Conservation (phyloP, 2,888 invertebrate species). For the Trissonchulus latispiculum region DNA sequence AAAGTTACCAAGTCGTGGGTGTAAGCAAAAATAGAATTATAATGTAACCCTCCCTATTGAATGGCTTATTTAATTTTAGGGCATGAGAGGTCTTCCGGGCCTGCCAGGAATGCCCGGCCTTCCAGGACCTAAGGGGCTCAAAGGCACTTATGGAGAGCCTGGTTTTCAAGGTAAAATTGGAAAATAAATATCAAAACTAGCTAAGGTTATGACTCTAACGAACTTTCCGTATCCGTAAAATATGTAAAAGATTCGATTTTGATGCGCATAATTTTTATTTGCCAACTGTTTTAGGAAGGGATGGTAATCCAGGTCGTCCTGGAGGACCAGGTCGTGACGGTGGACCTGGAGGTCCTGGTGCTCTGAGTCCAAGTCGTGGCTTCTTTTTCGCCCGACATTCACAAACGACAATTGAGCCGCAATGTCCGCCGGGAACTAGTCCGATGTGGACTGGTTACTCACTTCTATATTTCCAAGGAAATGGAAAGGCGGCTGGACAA, state of each 20-base stretch:
- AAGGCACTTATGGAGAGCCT: conserved; percentile 7
- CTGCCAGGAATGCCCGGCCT: conserved; percentile 31
- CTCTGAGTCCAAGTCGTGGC: conserved; percentile 56
- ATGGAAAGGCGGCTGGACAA: conserved; percentile 79
- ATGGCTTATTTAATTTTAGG: too few relatives aligned
- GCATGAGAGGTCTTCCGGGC: conserved; percentile 22
- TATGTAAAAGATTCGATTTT: too few relatives aligned
- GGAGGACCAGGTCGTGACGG: conserved; percentile 38
- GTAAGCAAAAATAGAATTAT: too few relatives aligned
- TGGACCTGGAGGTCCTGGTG: conserved; percentile 30
- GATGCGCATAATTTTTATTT: too few relatives aligned
- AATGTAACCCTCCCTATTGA: too few relatives aligned
- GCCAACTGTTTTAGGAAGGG: conserved; percentile 18
- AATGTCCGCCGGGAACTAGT: conserved; percentile 68
- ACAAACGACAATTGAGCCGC: conserved; percentile 67
- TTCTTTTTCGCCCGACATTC: conserved; percentile 84
- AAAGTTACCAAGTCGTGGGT: too few relatives aligned
- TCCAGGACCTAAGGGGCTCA: conserved; percentile 33
- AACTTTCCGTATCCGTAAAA: too few relatives aligned
- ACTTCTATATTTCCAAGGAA: conserved; percentile 80
- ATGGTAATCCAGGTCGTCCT: conserved; percentile 26
- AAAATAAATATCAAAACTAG: too few relatives aligned
- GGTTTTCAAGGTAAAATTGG: too few relatives aligned
- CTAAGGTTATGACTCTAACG: too few relatives aligned
- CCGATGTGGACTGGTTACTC: conserved; percentile 86